Evolutionary conservation across 2,797 vertebrate species (phyloP).

Genomic region (Margarornis squamiger): DNA sequence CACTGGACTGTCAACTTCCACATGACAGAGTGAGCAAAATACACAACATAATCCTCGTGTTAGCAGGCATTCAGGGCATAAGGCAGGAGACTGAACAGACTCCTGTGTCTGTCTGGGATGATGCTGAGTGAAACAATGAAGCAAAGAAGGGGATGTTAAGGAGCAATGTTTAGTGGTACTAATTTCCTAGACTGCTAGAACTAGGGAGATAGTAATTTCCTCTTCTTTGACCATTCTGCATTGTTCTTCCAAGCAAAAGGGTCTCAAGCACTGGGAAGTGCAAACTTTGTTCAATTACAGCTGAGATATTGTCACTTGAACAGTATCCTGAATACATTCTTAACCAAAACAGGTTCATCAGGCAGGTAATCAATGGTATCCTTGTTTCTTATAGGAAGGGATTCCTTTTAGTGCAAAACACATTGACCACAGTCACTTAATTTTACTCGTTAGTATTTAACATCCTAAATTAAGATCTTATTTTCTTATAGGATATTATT

Average conservation of each 20-base stretch:
- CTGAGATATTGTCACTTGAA: not conserved
- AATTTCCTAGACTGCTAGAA: not conserved
- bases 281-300: not conserved
- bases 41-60: not conserved
- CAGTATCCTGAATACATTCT: not conserved
- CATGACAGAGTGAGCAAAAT: not conserved
- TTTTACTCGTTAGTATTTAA: not conserved
- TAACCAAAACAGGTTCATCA: not conserved
- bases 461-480: not conserved
- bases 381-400: not conserved
- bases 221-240: not conserved
- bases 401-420: not conserved
- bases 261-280: not conserved
- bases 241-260: not conserved
- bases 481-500: not conserved
- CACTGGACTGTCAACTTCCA: not conserved
- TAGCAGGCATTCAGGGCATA: not conserved
- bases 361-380: not conserved
- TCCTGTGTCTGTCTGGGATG: not conserved
- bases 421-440: not conserved
- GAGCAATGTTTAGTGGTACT: not conserved
- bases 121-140: not conserved
- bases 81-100: not conserved
- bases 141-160: not conserved
- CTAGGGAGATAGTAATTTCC: not conserved